Evolutionary conservation across 1,140 invertebrate species (phyloP).

Genomic region (Episyrphus balteatus): DNA sequence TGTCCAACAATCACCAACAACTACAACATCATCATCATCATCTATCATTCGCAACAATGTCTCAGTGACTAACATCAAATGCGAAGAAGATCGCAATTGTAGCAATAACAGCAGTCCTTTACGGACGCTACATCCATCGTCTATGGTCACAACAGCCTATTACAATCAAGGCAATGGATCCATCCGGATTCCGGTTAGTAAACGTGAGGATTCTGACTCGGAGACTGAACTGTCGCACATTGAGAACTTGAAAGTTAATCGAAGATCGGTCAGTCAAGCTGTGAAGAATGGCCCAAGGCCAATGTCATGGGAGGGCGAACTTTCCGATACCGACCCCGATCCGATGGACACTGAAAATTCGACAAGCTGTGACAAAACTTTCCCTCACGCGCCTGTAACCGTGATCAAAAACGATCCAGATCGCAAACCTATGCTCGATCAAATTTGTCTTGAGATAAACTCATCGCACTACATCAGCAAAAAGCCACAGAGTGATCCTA

Average conservation of each 20-base stretch:
- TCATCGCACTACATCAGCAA: not conserved
- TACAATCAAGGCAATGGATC: conserved; percentile 7
- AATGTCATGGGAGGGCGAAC: conserved; percentile 86
- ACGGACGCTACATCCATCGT: conserved; percentile 2
- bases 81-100: conserved; percentile 24
- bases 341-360: conserved; percentile 32
- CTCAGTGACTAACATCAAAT: conserved; percentile 36
- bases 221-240: conserved; percentile 33
- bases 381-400: conserved; percentile 8
- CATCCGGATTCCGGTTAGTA: conserved; percentile 26
- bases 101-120: conserved; percentile 5
- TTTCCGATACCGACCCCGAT: conserved; percentile 57
- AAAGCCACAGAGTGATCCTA: conserved; percentile 27
- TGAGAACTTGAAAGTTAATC: conserved; percentile 29
- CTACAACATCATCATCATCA: conserved; percentile 6
- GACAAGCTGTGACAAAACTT: conserved; percentile 7
- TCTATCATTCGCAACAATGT: conserved; percentile 25
- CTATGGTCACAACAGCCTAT: conserved; percentile 12
- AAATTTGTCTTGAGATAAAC: not conserved
- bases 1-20: not conserved
- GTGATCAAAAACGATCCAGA: conserved; percentile 24
- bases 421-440: conserved; percentile 7
- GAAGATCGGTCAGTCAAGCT: conserved; percentile 11
- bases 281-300: conserved; percentile 44
- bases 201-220: conserved; percentile 30